phyloP scores from a whole-genome alignment of 2,888 invertebrate species.

The Oscheius onirici region DNA sequence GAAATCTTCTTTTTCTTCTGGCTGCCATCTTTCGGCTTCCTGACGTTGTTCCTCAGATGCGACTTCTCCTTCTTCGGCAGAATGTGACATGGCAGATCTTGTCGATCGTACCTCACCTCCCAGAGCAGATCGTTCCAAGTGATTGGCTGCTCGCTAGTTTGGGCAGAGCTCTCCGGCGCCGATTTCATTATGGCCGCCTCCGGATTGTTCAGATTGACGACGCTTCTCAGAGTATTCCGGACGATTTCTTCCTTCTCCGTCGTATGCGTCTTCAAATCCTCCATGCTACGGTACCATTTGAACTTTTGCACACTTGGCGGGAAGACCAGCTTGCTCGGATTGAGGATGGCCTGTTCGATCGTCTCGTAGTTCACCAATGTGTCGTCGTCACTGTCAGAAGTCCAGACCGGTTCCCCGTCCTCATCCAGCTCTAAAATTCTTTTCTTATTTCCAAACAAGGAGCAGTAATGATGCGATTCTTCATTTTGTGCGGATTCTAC shows the following conservation, averaged over 20 bases:
- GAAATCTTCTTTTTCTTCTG: too few relatives aligned
- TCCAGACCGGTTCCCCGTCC: slow-evolving; percentile 14
- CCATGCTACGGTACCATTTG: not conserved
- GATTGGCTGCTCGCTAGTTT: not conserved
- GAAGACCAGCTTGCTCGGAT: slow-evolving; percentile 7
- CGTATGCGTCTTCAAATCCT: slow-evolving; percentile 1
- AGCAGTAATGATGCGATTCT: too few relatives aligned
- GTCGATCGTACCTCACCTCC: not conserved
- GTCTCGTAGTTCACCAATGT: slow-evolving; percentile 8
- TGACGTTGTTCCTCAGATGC: too few relatives aligned
- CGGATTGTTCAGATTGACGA: not conserved
- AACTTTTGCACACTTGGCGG: not conserved
- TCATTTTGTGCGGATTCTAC: too few relatives aligned
- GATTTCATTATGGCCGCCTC: not conserved
- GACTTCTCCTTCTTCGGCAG: not conserved
- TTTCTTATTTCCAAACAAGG: too few relatives aligned
- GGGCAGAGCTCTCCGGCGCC: not conserved
- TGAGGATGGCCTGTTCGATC: slow-evolving; percentile 3
- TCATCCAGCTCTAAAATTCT: not conserved
- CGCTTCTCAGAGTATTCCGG: slow-evolving; percentile 8
- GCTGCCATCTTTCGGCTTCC: too few relatives aligned
- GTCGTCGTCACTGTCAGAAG: slow-evolving; percentile 10
- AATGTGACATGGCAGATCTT: slow-evolving; percentile 6
- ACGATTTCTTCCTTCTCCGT: slow-evolving; percentile 4
- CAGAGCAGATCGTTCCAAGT: not conserved